Conservation (phyloP, 2,888 invertebrate species). For the Diplazon laetatorius region DNA sequence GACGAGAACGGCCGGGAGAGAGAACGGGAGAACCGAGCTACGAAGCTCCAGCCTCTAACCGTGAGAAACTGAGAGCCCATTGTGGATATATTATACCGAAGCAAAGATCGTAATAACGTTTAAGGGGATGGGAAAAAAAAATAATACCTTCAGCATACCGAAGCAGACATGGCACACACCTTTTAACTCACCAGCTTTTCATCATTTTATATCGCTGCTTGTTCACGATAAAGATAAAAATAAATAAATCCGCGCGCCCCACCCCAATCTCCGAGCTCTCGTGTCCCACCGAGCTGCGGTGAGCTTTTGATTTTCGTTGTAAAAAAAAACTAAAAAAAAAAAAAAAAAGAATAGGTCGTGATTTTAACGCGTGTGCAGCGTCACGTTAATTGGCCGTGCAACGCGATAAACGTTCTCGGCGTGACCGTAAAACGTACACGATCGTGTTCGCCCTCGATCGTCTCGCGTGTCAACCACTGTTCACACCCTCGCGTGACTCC, state of each 20-base stretch:
- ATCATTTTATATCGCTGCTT: conserved; percentile 51
- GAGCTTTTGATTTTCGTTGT: conserved; percentile 8
- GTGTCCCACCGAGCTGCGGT: not conserved
- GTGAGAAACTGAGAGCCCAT: conserved; percentile 64
- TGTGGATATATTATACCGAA: conserved; percentile 67
- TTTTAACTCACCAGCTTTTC: conserved; percentile 43
- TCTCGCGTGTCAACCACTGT: conserved; percentile 67
- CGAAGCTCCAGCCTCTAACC: conserved; percentile 49
- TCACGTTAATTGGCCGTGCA: conserved; percentile 57
- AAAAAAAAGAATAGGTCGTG: conserved; percentile 49
- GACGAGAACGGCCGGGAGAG: conserved; percentile 22
- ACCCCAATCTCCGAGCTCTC: not conserved
- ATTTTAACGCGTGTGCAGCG: conserved; percentile 48
- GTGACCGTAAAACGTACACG: conserved; percentile 58
- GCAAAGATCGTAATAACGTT: conserved; percentile 69
- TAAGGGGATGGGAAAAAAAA: conserved; percentile 65
- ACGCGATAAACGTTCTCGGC: conserved; percentile 55
- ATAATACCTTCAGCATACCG: conserved; percentile 36
- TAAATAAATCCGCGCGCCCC: too few relatives aligned
- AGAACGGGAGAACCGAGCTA: conserved; percentile 43
- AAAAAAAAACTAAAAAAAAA: conserved; percentile 26
- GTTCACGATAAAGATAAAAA: conserved; percentile 3
- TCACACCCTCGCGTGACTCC: conserved; percentile 76
- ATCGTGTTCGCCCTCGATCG: conserved; percentile 58
- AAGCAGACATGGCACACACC: conserved; percentile 52